These are phyloP conservation scores for Drosophila ambigua DNA, from an alignment of 1,140 invertebrate species.

Conservation along the genomic window DNA sequence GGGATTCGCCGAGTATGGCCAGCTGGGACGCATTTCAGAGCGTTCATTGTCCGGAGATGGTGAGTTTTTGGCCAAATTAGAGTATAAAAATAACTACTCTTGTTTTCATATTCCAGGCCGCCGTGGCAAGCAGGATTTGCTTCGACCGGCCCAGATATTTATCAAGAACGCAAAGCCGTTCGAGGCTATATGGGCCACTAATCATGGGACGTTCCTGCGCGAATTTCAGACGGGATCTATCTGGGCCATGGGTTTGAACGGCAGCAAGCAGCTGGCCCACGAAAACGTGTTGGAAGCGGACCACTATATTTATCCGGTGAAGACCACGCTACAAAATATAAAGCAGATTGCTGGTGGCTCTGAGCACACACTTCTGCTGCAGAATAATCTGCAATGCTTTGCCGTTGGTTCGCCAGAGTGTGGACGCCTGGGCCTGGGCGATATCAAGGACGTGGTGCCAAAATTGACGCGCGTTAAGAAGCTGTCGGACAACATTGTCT, in stretches of 20 bases:
- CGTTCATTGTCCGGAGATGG: conserved; percentile 75
- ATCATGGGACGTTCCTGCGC: conserved; percentile 92
- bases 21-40: conserved; percentile 86
- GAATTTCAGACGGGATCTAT: conserved; percentile 88
- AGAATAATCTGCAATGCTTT: conserved; percentile 87
- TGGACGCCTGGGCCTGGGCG: conserved; percentile 92
- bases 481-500: conserved; percentile 87
- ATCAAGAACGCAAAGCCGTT: conserved; percentile 87
- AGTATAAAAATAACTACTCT: no score
- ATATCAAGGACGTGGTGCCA: conserved; percentile 88
- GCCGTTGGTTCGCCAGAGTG: conserved; percentile 95
- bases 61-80: conserved; percentile 26
- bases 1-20: conserved; percentile 96
- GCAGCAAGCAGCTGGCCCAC: conserved; percentile 91
- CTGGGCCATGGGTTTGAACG: conserved; percentile 96
- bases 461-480: conserved; percentile 87
- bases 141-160: conserved; percentile 86
- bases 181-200: conserved; percentile 93
- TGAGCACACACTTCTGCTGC: conserved; percentile 93
- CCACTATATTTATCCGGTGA: conserved; percentile 57
- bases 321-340: conserved; percentile 66
- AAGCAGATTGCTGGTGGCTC: conserved; percentile 86
- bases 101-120: conserved; percentile 83
- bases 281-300: conserved; percentile 37
- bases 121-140: conserved; percentile 88